Conservation (phyloP, 2,797 vertebrate genomes). For the Anniella stebbinsi region DNA sequence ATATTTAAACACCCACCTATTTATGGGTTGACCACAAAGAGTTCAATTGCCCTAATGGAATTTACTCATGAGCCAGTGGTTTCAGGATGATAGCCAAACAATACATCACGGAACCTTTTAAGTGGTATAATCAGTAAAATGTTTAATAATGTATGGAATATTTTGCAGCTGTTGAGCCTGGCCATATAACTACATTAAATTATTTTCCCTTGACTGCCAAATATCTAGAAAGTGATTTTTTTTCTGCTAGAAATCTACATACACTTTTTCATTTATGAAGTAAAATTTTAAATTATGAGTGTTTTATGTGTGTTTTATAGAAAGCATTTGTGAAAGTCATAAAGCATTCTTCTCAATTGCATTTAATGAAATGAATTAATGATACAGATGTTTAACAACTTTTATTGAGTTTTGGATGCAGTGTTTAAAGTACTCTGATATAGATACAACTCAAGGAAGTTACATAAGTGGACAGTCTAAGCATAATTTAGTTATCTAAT, state of each 20-base stretch:
- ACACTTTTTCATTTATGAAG: neutral
- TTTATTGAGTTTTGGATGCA: neutral
- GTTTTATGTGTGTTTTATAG: neutral
- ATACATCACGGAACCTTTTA: neutral
- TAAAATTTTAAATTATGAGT: neutral
- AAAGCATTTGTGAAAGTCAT: neutral
- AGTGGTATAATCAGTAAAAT: neutral
- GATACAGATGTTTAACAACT: neutral
- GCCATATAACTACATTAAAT: neutral
- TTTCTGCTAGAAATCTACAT: neutral
- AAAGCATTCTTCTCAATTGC: neutral
- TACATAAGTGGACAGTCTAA: neutral
- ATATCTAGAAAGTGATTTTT: neutral
- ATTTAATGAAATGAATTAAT: neutral
- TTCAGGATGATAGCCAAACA: neutral
- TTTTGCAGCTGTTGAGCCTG: neutral
- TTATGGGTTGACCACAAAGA: neutral
- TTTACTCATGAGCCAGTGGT: neutral
- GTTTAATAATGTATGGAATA: constrained; percentile 7
- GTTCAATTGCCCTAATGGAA: neutral
- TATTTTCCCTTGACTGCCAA: neutral
- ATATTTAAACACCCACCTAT: neutral
- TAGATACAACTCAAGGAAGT: no score
- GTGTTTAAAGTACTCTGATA: neutral
- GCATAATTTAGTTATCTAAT: neutral